These are phyloP conservation scores for Mormyrus hasselquistii DNA, from an alignment of 2,797 vertebrate genomes.

Conservation along the genomic window DNA sequence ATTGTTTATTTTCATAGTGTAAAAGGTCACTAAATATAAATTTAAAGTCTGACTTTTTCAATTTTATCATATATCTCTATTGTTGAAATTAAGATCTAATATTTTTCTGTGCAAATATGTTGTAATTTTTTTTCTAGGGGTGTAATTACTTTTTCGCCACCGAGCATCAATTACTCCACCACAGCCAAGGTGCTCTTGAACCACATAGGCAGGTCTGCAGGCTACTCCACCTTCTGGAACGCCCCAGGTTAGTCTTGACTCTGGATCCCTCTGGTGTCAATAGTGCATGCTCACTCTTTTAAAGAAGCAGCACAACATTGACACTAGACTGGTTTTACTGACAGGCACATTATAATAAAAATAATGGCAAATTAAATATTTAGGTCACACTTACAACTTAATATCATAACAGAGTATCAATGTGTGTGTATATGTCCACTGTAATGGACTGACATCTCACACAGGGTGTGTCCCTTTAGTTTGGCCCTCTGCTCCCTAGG, in stretches of 20 bases:
- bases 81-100: neutral
- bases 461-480: neutral
- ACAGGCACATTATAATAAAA: neutral
- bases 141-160: neutral
- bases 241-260: neutral
- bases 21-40: neutral
- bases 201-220: neutral
- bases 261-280: neutral
- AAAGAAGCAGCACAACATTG: neutral
- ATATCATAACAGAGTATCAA: neutral
- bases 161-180: neutral
- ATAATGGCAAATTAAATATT: neutral
- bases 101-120: neutral
- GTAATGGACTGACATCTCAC: neutral
- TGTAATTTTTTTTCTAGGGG: neutral
- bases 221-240: neutral
- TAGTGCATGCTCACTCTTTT: neutral
- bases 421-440: neutral
- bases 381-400: neutral
- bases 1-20: neutral
- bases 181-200: neutral
- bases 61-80: neutral
- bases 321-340: neutral
- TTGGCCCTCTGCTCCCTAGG: neutral
- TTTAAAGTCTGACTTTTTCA: neutral